A percentile compares a stretch with the other conserved stretches of the same genome.
Evolutionary conservation across 2,888 invertebrate genomes (phyloP).

Genomic region (Steromphala cineraria): DNA sequence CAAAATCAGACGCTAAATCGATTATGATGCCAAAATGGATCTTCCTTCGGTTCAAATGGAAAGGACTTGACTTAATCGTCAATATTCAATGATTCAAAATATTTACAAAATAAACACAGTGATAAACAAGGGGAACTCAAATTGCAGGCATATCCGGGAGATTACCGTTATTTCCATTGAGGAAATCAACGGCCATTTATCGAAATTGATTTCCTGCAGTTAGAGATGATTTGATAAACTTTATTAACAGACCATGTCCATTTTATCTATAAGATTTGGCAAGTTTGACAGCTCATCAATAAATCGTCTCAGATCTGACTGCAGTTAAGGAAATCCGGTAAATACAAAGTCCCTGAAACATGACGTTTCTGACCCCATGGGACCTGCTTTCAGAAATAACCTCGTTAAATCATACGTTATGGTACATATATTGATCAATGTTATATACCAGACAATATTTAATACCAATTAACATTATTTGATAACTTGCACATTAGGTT

Average conservation of each 20-base stretch:
- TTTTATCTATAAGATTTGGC: neutral
- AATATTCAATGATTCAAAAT: neutral
- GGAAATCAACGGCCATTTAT: too few relatives aligned
- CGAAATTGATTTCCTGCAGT: too few relatives aligned
- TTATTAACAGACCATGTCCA: neutral
- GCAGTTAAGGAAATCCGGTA: neutral
- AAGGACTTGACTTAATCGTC: neutral
- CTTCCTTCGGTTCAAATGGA: neutral
- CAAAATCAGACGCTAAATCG: neutral
- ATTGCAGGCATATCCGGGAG: too few relatives aligned
- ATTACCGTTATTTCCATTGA: too few relatives aligned
- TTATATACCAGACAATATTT: too few relatives aligned
- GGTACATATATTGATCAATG: too few relatives aligned
- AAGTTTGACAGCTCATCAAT: slow-evolving; percentile 2
- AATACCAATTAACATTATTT: too few relatives aligned
- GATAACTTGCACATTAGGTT: too few relatives aligned
- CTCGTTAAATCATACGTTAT: neutral
- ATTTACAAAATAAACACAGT: neutral
- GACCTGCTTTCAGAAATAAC: neutral
- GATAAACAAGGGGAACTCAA: neutral
- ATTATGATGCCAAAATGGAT: too few relatives aligned
- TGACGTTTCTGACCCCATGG: neutral
- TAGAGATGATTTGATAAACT: too few relatives aligned
- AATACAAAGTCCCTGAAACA: neutral
- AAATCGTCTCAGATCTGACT: neutral